Conservation (phyloP, 2,888 invertebrate species). For the Drosophila paramelanica region DNA sequence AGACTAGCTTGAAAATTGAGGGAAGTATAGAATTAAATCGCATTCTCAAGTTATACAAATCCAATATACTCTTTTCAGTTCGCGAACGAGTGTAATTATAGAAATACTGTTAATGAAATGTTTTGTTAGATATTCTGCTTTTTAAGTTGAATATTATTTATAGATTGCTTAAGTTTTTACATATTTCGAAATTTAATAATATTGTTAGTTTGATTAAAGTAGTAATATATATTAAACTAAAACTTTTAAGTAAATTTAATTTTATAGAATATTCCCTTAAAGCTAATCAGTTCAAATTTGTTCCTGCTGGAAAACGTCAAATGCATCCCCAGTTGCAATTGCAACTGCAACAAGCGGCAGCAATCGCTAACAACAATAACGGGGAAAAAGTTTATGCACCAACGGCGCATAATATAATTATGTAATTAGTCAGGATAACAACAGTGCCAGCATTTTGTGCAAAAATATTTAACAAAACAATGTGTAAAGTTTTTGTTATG, state of each 20-base stretch:
- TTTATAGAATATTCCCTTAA: neutral
- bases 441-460: constrained; percentile 47
- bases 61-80: too few relatives aligned
- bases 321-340: constrained; percentile 1
- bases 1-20: too few relatives aligned
- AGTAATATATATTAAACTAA: neutral
- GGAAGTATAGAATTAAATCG: too few relatives aligned
- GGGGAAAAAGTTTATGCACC: constrained; percentile 17
- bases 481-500: constrained; percentile 28
- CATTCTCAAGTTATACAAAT: too few relatives aligned
- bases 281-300: constrained; percentile 13
- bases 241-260: neutral
- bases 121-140: neutral
- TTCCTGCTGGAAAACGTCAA: constrained; percentile 2
- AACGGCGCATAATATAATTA: constrained; percentile 51
- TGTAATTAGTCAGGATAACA: constrained; percentile 66
- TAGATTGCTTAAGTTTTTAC: neutral
- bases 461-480: constrained; percentile 65
- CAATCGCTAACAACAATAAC: neutral
- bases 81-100: too few relatives aligned
- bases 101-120: neutral
- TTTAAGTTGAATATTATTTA: neutral
- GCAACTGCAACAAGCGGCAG: neutral
- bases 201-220: neutral
- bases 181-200: too few relatives aligned